A percentile compares a stretch with the other conserved stretches of the same genome.
phyloP scores from a whole-genome alignment of 2,113 vertebrate genomes.

The Chauna torquata region DNA sequence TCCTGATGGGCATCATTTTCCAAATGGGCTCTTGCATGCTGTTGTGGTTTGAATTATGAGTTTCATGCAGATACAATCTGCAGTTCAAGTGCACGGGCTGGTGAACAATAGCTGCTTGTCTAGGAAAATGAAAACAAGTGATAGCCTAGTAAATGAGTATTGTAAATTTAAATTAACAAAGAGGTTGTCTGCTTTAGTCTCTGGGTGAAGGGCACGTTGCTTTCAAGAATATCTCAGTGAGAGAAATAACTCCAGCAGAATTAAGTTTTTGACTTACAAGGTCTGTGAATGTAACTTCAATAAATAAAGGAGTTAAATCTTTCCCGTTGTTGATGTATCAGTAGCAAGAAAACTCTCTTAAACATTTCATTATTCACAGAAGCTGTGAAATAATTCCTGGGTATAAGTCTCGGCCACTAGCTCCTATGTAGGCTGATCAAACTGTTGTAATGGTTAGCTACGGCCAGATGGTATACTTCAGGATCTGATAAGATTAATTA shows the following conservation, averaged over 20 bases:
- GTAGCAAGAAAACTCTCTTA: neutral
- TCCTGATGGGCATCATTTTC: slow-evolving; percentile 57
- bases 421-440: neutral
- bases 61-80: slow-evolving; percentile 53
- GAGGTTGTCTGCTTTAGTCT: slow-evolving; percentile 25
- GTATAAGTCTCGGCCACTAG: neutral
- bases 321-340: neutral
- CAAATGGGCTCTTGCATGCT: slow-evolving; percentile 49
- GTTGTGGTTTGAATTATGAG: slow-evolving; percentile 53
- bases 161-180: slow-evolving; percentile 55
- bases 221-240: neutral
- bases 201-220: neutral
- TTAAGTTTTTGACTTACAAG: neutral
- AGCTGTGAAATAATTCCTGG: neutral
- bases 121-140: slow-evolving; percentile 57
- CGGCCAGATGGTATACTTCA: neutral
- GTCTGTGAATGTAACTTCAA: neutral
- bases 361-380: neutral
- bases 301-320: neutral
- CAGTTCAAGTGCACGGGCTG: slow-evolving; percentile 12
- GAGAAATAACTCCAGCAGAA: neutral
- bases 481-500: neutral
- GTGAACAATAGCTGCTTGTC: slow-evolving; percentile 54
- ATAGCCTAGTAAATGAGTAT: slow-evolving; percentile 16
- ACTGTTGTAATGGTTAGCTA: neutral